These are phyloP conservation scores for Meloidogyne exigua DNA, from an alignment of 1,140 invertebrate species.

Conservation along the genomic window DNA sequence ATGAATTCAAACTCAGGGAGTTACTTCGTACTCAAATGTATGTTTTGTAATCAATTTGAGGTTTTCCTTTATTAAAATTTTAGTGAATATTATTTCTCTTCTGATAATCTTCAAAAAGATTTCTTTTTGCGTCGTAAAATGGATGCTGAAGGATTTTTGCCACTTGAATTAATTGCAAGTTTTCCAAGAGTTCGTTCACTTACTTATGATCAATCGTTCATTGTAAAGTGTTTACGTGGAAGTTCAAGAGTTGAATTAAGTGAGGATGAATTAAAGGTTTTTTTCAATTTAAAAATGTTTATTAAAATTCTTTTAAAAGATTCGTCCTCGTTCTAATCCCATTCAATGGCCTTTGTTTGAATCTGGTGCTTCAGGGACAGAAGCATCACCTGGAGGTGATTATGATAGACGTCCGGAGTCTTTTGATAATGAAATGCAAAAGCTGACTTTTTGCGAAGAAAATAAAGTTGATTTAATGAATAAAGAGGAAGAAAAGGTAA, in stretches of 20 bases:
- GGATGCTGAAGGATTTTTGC: slow-evolving; percentile 86
- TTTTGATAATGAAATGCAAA: slow-evolving; percentile 2
- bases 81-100: slow-evolving; percentile 98
- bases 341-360: slow-evolving; percentile 24
- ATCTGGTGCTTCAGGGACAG: slow-evolving; percentile 14
- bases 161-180: slow-evolving; percentile 85
- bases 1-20: slow-evolving; percentile 54
- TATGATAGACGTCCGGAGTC: neutral
- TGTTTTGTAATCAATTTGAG: slow-evolving; percentile 1
- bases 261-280: slow-evolving; percentile 40
- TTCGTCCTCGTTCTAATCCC: slow-evolving; percentile 36
- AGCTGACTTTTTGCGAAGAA: neutral
- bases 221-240: slow-evolving; percentile 68
- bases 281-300: slow-evolving; percentile 14
- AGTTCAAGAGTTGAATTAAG: slow-evolving; percentile 59
- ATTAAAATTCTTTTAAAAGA: slow-evolving; percentile 26
- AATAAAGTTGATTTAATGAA: neutral
- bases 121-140: slow-evolving; percentile 95
- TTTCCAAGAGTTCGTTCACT: slow-evolving; percentile 88
- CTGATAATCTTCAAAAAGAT: slow-evolving; percentile 90
- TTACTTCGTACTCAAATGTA: slow-evolving; percentile 60
- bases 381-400: neutral
- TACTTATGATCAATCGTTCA: slow-evolving; percentile 78
- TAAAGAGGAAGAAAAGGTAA: neutral
- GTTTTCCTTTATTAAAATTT: slow-evolving; percentile 57